Base-by-base conservation (phyloP, 2,888 invertebrate species). In the Chalcis sispes region DNA sequence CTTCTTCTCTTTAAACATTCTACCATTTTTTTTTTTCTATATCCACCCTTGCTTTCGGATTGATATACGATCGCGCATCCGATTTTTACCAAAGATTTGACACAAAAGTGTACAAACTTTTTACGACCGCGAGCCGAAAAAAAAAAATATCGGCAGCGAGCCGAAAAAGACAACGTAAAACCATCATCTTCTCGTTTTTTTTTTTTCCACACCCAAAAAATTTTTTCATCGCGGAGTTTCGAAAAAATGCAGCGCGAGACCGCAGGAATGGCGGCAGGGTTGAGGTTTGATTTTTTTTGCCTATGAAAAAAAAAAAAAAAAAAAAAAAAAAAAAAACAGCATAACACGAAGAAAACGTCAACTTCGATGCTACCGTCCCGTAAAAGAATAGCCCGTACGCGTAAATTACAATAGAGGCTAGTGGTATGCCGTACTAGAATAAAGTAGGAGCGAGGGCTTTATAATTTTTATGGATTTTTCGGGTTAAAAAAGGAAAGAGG, bases 281-380 rank as follows among this genome's bases (percentile, higher is more conserved):
- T 70, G 70, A 75, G 69, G 69, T 75, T 75, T 64, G 42, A 62
- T 58, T 58, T 75, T 73, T 70, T 69, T 58, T 36, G 25, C 29
- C 42, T 61, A 29, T 29, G 8, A 52, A 71, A 27, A 59, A 42
- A 8, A 58, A 1, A 40, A 3, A 29, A 29, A 2, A 15, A 5
- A 32, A 18, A 15, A 10, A 13, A 7, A 20, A 56, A 54, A 67
- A 20, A n/a, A n/a, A n/a, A n/a, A n/a, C n/a, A n/a, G n/a, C n/a
- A n/a, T n/a, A n/a, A n/a, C n/a, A n/a, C n/a, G n/a, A 29, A 46
- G 15, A n/a, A 1, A 5, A 0, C 8, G 0, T 8, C n/a, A 8
- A 7, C 1, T 1, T 5, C n/a, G 32, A 29, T 4, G n/a, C n/a
- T n/a, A 18, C 8, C 5, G 10, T n/a, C 59, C 2, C 0, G 15